Conservation (phyloP, 2,888 invertebrate genomes). For the Gryllus longicercus region DNA sequence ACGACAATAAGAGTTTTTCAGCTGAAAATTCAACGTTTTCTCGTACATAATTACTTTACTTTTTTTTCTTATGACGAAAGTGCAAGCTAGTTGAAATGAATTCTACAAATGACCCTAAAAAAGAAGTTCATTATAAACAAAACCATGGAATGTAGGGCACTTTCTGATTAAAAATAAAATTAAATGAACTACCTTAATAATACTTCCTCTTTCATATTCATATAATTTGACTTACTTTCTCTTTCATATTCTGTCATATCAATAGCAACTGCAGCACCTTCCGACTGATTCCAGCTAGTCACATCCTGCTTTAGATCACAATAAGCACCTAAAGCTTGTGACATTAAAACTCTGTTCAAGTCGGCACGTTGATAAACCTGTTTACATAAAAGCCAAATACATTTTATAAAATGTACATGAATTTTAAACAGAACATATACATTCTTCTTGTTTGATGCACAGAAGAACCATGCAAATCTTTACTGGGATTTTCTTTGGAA, state of each 20-base stretch:
- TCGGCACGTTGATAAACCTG: constrained; percentile 83
- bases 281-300: constrained; percentile 79
- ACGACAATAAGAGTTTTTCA: no score
- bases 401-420: background rate
- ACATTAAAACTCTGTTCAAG: constrained; percentile 79
- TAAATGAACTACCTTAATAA: no score
- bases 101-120: no score
- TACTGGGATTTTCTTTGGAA: no score
- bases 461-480: background rate
- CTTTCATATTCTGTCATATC: constrained; percentile 89
- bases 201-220: constrained; percentile 80
- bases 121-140: no score
- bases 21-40: no score
- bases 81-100: no score
- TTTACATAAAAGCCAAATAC: background rate
- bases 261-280: constrained; percentile 89
- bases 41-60: no score
- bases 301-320: constrained; percentile 89
- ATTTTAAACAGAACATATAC: background rate
- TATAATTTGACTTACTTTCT: constrained; percentile 61
- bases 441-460: background rate
- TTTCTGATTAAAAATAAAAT: no score
- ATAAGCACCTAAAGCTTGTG: constrained; percentile 85
- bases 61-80: no score
- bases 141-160: no score